phyloP scores from a whole-genome alignment of 2,888 invertebrate species.

The Leucozona laternaria region DNA sequence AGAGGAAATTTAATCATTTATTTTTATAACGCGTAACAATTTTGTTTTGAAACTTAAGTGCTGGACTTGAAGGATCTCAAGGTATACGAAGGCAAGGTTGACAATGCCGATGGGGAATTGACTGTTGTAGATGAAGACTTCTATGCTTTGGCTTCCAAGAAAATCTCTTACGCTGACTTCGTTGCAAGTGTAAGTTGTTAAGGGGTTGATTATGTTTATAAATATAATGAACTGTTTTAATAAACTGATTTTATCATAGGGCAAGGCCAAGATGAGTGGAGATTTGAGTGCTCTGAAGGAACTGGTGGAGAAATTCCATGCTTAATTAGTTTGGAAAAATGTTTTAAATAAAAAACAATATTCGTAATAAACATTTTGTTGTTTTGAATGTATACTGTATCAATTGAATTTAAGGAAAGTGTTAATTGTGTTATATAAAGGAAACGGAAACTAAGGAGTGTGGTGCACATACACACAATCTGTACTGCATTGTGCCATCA shows the following conservation, averaged over 20 bases:
- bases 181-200: conserved; percentile 15
- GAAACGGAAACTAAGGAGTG: too few species aligned
- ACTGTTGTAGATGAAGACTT: conserved; percentile 82
- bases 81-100: conserved; percentile 80
- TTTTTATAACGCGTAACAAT: not conserved
- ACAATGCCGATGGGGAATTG: conserved; percentile 79
- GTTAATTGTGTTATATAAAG: too few species aligned
- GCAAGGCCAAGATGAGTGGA: conserved; percentile 37
- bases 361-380: not conserved
- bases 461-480: too few species aligned
- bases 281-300: conserved; percentile 9
- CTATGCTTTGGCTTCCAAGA: conserved; percentile 13
- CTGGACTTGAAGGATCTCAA: conserved; percentile 81
- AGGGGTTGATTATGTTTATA: not conserved
- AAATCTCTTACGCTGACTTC: conserved; percentile 26
- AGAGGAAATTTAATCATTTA: not conserved
- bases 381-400: too few species aligned
- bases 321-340: not conserved
- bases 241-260: not conserved
- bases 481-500: too few species aligned
- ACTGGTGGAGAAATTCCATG: conserved; percentile 23
- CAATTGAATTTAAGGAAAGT: too few species aligned
- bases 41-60: not conserved
- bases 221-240: not conserved
- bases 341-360: not conserved